Evolutionary conservation across 2,113 vertebrate genomes (phyloP), one percentile per base, ranked within the genome.

Genomic region (Mormyrus lacerda): DNA sequence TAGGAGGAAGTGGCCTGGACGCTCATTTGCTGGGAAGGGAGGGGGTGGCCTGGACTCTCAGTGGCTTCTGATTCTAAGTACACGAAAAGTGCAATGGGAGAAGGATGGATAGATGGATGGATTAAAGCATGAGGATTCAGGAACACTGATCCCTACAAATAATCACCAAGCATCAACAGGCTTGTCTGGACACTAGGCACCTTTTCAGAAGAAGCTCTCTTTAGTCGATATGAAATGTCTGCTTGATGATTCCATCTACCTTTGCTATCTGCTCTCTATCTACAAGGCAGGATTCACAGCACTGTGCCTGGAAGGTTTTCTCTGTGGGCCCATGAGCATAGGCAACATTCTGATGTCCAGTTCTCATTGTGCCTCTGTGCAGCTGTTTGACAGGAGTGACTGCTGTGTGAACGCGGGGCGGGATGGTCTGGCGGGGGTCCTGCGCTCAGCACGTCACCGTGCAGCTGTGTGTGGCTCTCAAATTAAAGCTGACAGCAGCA

Each of bases 231-330:
- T 65, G n/a, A 3, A 27, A 21, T 27, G 58, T 65, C 58, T 8
- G n/a, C 58, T 65, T 9, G 8, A 65, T 65, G 58, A n/a, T 65
- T 5, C n/a, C 21, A 65, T 61, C 58, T 61, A 10, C 19, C 58
- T 61, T 61, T n/a, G 1, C 58, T n/a, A 61, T 0, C 58, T n/a
- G 8, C 58, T 3, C 21, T 24, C 17, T 61, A n/a, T 21, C 19
- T 65, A n/a, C 27, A 65, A 65, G n/a, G 58, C 58, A 65, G 24
- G 58, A 65, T 65, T 21, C 21, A 53, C 15, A 53, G 17, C 98
- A n/a, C 98, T 96, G 95, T 98, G 82, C 7, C 4, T 5, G 35
- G n/a, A 31, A 79, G 73, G 73, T 39, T 42, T 27, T 9, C 24
- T 88, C 65, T 3, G 17, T 53, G 87, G 65, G 87, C 88, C 79